Evolutionary conservation across 2,797 vertebrate genomes (phyloP).

Genomic region (Myiotriccus ornatus): DNA sequence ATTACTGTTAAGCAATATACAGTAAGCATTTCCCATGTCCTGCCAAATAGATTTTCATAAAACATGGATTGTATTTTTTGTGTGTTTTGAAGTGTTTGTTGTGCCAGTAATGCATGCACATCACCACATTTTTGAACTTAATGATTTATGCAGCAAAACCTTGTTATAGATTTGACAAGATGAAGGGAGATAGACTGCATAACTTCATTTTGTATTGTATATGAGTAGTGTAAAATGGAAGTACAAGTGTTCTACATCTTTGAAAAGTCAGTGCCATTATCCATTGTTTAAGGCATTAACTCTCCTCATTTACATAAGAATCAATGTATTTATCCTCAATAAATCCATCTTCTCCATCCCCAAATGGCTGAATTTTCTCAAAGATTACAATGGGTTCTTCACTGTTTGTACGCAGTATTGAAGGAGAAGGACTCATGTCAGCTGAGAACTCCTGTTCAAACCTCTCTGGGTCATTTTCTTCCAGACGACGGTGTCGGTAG

Average conservation of each 20-base stretch:
- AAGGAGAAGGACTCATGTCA: conserved; percentile 42
- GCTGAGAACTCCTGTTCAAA: conserved; percentile 69
- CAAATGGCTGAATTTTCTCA: conserved; percentile 72
- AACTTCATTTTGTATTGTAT: neutral
- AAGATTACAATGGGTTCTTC: conserved; percentile 65
- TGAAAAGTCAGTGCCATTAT: neutral
- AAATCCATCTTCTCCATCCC: conserved; percentile 84
- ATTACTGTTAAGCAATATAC: neutral
- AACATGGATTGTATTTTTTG: neutral
- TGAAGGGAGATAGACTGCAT: neutral
- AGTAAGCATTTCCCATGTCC: neutral
- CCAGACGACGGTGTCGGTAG: conserved; percentile 84
- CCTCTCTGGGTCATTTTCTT: conserved; percentile 72
- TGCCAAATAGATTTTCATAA: neutral
- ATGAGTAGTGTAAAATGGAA: neutral
- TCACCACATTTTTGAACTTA: neutral
- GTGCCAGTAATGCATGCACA: neutral
- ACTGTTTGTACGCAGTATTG: neutral
- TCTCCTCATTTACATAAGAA: conserved; percentile 61
- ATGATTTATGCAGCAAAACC: neutral
- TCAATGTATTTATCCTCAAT: conserved; percentile 91
- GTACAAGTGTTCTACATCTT: neutral
- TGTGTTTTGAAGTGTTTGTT: neutral
- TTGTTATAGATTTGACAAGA: neutral
- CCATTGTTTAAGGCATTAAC: neutral